A percentile compares a stretch with the other conserved stretches of the same genome.
These are phyloP conservation scores for Grallaria varia DNA, from an alignment of 2,113 vertebrate genomes.

Conservation along the genomic window DNA sequence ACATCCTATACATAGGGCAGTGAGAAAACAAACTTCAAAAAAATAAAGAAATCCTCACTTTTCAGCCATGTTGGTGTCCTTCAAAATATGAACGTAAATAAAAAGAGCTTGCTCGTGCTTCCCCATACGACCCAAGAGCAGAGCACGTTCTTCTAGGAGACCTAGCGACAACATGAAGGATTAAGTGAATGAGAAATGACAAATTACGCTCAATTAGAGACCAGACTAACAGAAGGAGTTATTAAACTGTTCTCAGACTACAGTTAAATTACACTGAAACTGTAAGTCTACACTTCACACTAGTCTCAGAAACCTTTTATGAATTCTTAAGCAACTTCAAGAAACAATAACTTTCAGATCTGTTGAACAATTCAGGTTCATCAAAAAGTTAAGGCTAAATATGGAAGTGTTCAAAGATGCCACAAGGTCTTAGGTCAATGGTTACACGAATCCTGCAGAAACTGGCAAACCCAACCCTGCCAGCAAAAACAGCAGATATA, in stretches of 20 bases:
- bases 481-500: background rate
- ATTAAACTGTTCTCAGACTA: background rate
- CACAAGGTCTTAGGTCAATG: background rate
- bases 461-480: background rate
- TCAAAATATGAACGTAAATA: slow-evolving; percentile 95
- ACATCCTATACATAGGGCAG: background rate
- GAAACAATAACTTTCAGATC: background rate
- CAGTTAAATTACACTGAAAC: background rate
- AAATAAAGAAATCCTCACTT: slow-evolving; percentile 75
- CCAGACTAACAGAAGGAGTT: background rate
- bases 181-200: background rate
- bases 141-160: slow-evolving; percentile 91
- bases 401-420: background rate
- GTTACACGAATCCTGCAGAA: background rate
- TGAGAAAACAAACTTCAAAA: background rate
- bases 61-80: slow-evolving; percentile 91
- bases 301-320: background rate
- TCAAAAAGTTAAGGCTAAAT: background rate
- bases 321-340: background rate
- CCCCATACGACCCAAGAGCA: slow-evolving; percentile 95
- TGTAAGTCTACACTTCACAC: background rate
- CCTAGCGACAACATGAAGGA: slow-evolving; percentile 66
- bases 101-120: slow-evolving; percentile 97
- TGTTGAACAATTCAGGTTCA: background rate
- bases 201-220: background rate